Evolutionary conservation across 1,140 invertebrate genomes (phyloP), one percentile per base, ranked within the genome.

Genomic region (Micrasema longulum): DNA sequence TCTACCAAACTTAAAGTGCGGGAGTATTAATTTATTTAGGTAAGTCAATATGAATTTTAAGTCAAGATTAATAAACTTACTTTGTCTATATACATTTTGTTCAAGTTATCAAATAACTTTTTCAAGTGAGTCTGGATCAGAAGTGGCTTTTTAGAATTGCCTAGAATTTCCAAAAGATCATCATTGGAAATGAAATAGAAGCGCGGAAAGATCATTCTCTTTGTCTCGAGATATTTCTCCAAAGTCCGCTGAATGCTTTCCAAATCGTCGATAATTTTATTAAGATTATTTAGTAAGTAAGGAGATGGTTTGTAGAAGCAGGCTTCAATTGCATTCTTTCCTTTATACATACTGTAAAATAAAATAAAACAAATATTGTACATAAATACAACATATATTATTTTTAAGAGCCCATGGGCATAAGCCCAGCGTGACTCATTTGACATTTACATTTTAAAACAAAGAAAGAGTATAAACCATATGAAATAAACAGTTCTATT

Each of bases 181-280:
- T 95, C 93, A 82, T 96, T 95, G 5, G 94, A 95, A 76, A 96
- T 91, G 78, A 96, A 96, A 84, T 95, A 96, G 80, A 94, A 93
- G 1, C 80, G 80, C 55, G 94, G 94, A 84, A 96, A 96, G 53
- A 92, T 78, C 77, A 92, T 90, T 41, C 94, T 81, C 79, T 96
- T 96, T 0, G 90, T 91, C 84, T 96, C 94, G 69, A 96, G 83
- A 82, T 95, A 96, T 82, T 88, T 87, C 87, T 95, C 91, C 75
- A 96, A 79, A 55, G 91, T 88, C 80, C 92, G 83, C 79, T 93
- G 86, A 76, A 93, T 90, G 1, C 81, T 76, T 81, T 93, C 92
- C 60, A 93, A 79, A 62, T 88, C 87, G 73, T 88, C 87, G 64
- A 87, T 87, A 84, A 93, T 88, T 57, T 84, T 80, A 71, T 87